Evolutionary conservation across 1,140 invertebrate genomes (phyloP).

Genomic region (Chlorops oryzae): DNA sequence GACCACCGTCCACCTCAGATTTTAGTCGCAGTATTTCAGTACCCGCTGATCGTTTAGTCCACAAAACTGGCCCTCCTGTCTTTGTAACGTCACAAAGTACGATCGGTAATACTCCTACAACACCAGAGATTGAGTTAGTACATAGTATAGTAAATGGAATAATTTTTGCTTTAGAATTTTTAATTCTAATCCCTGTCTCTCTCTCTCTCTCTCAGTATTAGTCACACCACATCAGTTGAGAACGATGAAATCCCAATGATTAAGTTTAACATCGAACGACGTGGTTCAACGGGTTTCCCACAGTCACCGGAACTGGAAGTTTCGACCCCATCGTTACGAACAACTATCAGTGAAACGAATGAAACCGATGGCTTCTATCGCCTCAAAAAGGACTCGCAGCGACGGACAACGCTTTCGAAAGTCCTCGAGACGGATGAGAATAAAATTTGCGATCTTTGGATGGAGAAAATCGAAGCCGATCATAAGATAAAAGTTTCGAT

Average conservation of each 20-base stretch:
- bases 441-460: constrained; percentile 80
- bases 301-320: constrained; percentile 66
- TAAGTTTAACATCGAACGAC: constrained; percentile 55
- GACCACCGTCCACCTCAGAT: constrained; percentile 57
- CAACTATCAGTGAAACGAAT: constrained; percentile 50
- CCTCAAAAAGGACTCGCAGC: constrained; percentile 94
- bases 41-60: constrained; percentile 62
- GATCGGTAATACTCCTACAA: constrained; percentile 54
- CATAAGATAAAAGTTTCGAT: constrained; percentile 38
- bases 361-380: constrained; percentile 91
- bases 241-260: constrained; percentile 54
- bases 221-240: constrained; percentile 62
- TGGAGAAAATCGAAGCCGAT: constrained; percentile 63
- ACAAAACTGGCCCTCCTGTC: constrained; percentile 28
- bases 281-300: constrained; percentile 71
- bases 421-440: constrained; percentile 83
- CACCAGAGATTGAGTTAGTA: constrained; percentile 58
- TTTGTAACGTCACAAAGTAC: constrained; percentile 23
- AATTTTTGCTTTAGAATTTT: not conserved
- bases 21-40: constrained; percentile 80
- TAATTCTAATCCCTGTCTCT: not conserved
- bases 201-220: constrained; percentile 21
- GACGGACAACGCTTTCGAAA: constrained; percentile 82
- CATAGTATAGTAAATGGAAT: not conserved
- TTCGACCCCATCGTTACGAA: constrained; percentile 33